Evolutionary conservation across 2,797 vertebrate genomes (phyloP).

Genomic region (Halcyon leucocephala): DNA sequence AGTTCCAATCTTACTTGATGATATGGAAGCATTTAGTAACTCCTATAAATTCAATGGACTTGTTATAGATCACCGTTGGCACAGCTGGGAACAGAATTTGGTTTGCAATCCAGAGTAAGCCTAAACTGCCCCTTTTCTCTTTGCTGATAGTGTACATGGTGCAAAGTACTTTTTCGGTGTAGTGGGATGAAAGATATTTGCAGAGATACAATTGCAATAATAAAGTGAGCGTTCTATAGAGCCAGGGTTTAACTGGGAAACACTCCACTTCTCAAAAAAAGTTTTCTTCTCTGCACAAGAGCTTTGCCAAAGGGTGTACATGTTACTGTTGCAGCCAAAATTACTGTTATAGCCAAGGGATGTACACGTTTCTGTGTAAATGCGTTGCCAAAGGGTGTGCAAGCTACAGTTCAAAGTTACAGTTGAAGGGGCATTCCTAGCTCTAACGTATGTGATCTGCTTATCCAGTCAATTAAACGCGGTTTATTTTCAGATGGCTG

Average conservation of each 20-base stretch:
- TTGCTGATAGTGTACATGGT: not conserved
- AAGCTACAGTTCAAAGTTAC: slow-evolving; percentile 70
- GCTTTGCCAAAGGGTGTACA: slow-evolving; percentile 66
- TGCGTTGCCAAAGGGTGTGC: slow-evolving; percentile 53
- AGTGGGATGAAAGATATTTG: not conserved
- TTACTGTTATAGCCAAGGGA: slow-evolving; percentile 77
- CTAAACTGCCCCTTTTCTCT: not conserved
- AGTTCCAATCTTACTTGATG: not conserved
- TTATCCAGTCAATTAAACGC: slow-evolving; percentile 65
- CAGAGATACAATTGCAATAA: not conserved
- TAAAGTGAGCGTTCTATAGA: not conserved
- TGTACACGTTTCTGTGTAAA: slow-evolving; percentile 59
- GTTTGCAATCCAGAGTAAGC: not conserved
- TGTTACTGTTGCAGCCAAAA: slow-evolving; percentile 67
- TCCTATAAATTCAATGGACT: not conserved
- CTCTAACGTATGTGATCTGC: slow-evolving; percentile 65
- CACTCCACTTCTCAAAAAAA: not conserved
- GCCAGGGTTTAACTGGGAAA: slow-evolving; percentile 13
- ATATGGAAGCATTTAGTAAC: not conserved
- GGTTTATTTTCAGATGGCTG: slow-evolving; percentile 53
- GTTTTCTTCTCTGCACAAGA: not conserved
- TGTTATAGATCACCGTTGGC: not conserved
- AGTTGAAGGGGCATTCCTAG: slow-evolving; percentile 74
- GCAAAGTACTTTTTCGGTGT: not conserved
- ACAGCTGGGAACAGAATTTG: not conserved